phyloP scores from a whole-genome alignment of 2,888 invertebrate species.

The Heliconius ethilla region DNA sequence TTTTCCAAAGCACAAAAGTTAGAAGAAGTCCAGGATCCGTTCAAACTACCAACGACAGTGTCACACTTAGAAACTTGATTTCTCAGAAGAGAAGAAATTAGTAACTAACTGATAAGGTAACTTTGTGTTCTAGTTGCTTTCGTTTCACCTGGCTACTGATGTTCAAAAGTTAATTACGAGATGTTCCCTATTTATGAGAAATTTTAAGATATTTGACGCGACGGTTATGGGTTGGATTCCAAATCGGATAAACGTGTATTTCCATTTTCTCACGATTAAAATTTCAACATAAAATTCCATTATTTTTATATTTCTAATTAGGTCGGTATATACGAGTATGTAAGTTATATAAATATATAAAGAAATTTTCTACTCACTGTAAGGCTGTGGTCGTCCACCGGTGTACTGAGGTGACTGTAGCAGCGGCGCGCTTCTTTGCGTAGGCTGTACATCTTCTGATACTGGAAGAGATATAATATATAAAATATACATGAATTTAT shows the following conservation, averaged over 20 bases:
- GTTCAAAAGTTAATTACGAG: slow-evolving; percentile 5
- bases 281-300: not conserved
- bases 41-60: slow-evolving; percentile 34
- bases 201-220: not conserved
- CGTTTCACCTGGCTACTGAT: not conserved
- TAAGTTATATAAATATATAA: not conserved
- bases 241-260: too few relatives aligned
- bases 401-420: slow-evolving; percentile 93
- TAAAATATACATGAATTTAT: slow-evolving; percentile 46
- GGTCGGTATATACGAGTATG: too few relatives aligned
- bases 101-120: slow-evolving; percentile 37
- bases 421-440: slow-evolving; percentile 86
- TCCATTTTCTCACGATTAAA: too few relatives aligned
- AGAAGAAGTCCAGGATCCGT: slow-evolving; percentile 34
- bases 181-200: not conserved
- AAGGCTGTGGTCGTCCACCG: slow-evolving; percentile 93
- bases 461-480: slow-evolving; percentile 55
- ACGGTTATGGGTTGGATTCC: too few relatives aligned
- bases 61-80: slow-evolving; percentile 26
- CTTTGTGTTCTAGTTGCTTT: slow-evolving; percentile 5
- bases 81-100: slow-evolving; percentile 27
- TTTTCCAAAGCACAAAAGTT: slow-evolving; percentile 22
- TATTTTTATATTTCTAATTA: not conserved
- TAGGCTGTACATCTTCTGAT: slow-evolving; percentile 69
- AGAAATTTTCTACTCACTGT: slow-evolving; percentile 86